Percentiles rank a stretch among this genome's conserved stretches.
phyloP scores from a whole-genome alignment of 2,113 vertebrate species.

The Sinocyclocheilus anophthalmus region DNA sequence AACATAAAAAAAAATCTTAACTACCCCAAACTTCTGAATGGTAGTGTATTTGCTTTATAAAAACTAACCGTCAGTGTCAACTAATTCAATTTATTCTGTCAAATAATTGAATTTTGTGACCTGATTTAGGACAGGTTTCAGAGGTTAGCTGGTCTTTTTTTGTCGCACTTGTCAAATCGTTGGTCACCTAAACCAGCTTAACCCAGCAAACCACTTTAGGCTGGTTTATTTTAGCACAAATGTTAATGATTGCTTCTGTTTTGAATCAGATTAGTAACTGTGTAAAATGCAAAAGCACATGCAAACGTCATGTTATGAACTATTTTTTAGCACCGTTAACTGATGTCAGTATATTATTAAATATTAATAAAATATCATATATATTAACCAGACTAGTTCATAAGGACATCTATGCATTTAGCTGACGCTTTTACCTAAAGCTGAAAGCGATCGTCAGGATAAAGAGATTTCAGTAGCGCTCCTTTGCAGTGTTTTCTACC shows the following conservation, averaged over 20 bases:
- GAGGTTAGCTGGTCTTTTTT: neutral
- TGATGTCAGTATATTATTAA: neutral
- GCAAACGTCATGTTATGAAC: neutral
- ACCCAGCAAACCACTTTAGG: neutral
- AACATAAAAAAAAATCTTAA: too few relatives aligned
- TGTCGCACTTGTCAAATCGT: neutral
- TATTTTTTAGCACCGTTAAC: neutral
- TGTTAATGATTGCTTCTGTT: neutral
- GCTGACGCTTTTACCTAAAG: neutral
- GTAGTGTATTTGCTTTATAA: too few relatives aligned
- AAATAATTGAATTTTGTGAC: neutral
- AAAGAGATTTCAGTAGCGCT: neutral
- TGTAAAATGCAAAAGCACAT: neutral
- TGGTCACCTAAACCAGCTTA: neutral
- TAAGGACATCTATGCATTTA: neutral
- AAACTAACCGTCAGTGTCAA: too few relatives aligned
- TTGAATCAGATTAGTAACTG: neutral
- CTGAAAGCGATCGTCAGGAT: neutral
- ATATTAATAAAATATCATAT: neutral
- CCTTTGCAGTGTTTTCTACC: constrained; percentile 23
- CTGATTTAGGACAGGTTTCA: neutral
- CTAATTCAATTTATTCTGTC: too few relatives aligned
- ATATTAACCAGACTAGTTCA: neutral
- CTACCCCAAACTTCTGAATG: too few relatives aligned
- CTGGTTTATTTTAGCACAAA: neutral